phyloP scores from a whole-genome alignment of 2,797 vertebrate species.

The Megaceryle alcyon region DNA sequence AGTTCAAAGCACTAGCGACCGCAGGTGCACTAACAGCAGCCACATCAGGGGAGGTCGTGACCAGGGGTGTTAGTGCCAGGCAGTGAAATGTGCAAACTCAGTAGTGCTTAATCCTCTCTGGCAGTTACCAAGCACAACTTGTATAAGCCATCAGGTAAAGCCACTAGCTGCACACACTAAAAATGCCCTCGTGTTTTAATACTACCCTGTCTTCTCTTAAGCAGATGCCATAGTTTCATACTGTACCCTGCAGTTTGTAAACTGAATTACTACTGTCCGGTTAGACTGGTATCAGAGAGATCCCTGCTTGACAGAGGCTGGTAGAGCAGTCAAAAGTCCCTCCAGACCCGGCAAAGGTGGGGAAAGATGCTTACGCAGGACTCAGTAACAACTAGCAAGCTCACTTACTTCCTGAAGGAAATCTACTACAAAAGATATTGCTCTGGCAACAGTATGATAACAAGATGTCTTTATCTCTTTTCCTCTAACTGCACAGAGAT shows the following conservation, averaged over 20 bases:
- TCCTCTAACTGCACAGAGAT: neutral
- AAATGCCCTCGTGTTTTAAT: neutral
- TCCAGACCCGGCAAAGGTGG: neutral
- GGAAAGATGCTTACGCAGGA: neutral
- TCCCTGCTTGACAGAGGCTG: neutral
- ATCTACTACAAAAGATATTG: fast-evolving
- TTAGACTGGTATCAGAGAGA: neutral
- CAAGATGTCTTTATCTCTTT: neutral
- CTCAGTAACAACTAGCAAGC: neutral
- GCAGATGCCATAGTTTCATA: neutral
- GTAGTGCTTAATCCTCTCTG: neutral
- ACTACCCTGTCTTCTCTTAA: neutral
- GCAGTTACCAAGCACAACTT: neutral
- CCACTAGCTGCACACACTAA: neutral
- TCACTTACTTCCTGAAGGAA: neutral
- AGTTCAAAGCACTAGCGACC: neutral
- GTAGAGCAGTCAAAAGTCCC: neutral
- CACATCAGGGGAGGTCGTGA: neutral
- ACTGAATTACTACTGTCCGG: neutral
- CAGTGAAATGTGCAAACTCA: neutral
- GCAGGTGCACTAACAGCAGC: neutral
- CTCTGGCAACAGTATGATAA: fast-evolving
- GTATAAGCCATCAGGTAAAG: neutral
- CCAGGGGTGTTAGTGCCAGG: fast-evolving
- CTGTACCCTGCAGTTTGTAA: neutral